These are phyloP conservation scores for Hippocampus barbouri DNA, from an alignment of 2,113 vertebrate genomes.

Conservation along the genomic window DNA sequence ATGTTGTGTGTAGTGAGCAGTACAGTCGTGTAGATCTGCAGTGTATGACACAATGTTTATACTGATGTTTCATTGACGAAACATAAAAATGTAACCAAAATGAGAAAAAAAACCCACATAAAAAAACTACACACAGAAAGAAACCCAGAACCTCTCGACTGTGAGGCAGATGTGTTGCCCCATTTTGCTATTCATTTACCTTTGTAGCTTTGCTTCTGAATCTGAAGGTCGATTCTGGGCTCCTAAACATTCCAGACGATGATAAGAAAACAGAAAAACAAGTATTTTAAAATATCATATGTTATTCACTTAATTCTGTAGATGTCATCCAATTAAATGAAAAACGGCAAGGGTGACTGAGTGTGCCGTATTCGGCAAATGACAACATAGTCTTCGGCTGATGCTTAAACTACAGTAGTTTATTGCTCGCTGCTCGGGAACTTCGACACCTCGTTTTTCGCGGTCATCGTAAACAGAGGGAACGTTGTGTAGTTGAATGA, in stretches of 20 bases:
- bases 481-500: too few species aligned
- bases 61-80: neutral
- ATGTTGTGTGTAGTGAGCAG: neutral
- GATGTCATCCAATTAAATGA: neutral
- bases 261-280: neutral
- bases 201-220: constrained; percentile 74
- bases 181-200: constrained; percentile 56
- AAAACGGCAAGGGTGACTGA: neutral
- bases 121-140: neutral
- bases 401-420: too few species aligned
- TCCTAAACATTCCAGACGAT: constrained; percentile 68
- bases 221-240: constrained; percentile 78
- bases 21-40: neutral
- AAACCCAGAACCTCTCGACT: neutral
- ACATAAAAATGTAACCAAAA: too few species aligned
- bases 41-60: neutral
- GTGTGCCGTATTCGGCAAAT: neutral
- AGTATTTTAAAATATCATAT: neutral
- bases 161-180: neutral
- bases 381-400: too few species aligned
- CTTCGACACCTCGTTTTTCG: neutral
- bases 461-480: too few species aligned
- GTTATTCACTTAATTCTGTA: neutral
- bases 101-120: too few species aligned
- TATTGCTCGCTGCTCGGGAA: too few species aligned